phyloP scores from a whole-genome alignment of 2,888 invertebrate genomes.

The Odiellus spinosus region DNA sequence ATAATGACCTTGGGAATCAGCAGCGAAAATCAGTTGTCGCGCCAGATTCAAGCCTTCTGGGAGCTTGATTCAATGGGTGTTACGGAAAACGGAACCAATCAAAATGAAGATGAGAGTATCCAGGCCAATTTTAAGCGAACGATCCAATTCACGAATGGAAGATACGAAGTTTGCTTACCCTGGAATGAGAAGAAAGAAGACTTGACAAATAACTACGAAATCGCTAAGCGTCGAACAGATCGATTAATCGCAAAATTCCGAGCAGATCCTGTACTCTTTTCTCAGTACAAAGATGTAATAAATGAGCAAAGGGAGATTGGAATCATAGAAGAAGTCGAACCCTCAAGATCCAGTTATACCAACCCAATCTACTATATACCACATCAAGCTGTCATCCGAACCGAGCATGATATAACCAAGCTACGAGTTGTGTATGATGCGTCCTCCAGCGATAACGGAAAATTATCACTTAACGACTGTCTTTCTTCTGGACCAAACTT shows the following conservation, averaged over 20 bases:
- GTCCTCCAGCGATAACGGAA: background rate
- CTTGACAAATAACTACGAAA: background rate
- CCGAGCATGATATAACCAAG: slow-evolving; percentile 1
- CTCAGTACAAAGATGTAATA: background rate
- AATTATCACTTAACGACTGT: slow-evolving; percentile 6
- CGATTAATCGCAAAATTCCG: background rate
- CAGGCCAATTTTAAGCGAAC: no score
- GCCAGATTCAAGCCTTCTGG: background rate
- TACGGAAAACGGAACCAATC: background rate
- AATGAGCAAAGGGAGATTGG: no score
- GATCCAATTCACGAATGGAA: no score
- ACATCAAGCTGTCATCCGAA: slow-evolving; percentile 4
- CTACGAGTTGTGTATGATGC: slow-evolving; percentile 7
- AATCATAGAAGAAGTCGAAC: no score
- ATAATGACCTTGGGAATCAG: background rate
- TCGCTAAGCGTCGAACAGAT: background rate
- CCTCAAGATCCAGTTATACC: no score
- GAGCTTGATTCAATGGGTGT: background rate
- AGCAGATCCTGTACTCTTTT: background rate
- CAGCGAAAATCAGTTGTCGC: background rate
- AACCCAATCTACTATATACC: slow-evolving; percentile 4
- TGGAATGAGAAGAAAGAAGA: no score
- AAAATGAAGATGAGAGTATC: no score
- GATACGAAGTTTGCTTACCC: no score
- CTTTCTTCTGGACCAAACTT: slow-evolving; percentile 4